Percentiles rank a stretch among this genome's conserved stretches.
Conservation (phyloP, 1,140 invertebrate genomes). For the Parapsyche elsis region DNA sequence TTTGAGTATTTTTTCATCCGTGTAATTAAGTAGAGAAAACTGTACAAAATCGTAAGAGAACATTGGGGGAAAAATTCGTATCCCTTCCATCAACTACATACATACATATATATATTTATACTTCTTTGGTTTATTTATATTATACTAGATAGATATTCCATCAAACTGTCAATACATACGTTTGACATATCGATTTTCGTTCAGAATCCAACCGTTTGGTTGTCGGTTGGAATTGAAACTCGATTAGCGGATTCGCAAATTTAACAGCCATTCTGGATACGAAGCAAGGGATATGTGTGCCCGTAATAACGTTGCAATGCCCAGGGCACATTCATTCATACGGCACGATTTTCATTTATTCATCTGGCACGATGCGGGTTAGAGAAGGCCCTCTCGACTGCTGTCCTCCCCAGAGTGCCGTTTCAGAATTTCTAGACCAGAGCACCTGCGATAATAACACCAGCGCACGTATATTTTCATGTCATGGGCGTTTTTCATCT, state of each 20-base stretch:
- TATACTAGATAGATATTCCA: too few species aligned
- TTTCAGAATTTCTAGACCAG: not conserved
- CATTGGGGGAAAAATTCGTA: not conserved
- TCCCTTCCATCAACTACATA: too few species aligned
- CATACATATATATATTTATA: too few species aligned
- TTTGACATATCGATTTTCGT: too few species aligned
- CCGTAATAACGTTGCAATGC: not conserved
- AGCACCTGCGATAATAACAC: not conserved
- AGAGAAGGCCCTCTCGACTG: not conserved
- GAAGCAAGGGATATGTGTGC: too few species aligned
- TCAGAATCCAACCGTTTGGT: too few species aligned
- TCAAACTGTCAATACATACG: too few species aligned
- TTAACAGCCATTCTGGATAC: not conserved
- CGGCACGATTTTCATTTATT: slow-evolving; percentile 22
- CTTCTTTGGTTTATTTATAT: too few species aligned
- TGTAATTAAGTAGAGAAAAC: slow-evolving; percentile 16
- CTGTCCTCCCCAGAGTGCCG: not conserved
- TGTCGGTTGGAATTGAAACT: too few species aligned
- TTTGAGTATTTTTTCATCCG: slow-evolving; percentile 13
- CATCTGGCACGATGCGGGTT: not conserved
- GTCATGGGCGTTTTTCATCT: too few species aligned
- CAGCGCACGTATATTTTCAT: not conserved
- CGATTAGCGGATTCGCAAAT: not conserved
- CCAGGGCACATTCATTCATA: not conserved
- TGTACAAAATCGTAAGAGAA: not conserved